A percentile compares a stretch with the other conserved stretches of the same genome.
These are phyloP conservation scores for Spatula clypeata DNA, from an alignment of 2,797 vertebrate species.

Conservation along the genomic window DNA sequence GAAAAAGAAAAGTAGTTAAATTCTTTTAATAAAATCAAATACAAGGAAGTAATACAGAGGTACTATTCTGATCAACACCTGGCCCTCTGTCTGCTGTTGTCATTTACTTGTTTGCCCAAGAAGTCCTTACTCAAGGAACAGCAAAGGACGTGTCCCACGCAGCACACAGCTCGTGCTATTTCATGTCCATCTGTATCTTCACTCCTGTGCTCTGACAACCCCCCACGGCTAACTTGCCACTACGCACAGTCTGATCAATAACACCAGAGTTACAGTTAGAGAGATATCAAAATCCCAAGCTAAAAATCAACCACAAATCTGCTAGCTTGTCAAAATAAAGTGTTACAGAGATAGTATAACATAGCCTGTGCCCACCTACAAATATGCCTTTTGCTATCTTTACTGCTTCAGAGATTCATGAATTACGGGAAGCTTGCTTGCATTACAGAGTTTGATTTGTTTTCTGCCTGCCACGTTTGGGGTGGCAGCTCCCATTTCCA, in stretches of 20 bases:
- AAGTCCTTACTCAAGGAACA: background rate
- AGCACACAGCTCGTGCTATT: background rate
- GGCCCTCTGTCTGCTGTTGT: background rate
- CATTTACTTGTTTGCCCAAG: background rate
- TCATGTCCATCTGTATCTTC: rapidly evolving
- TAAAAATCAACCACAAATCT: constrained; percentile 5
- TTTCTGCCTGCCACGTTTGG: constrained; percentile 25
- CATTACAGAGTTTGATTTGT: constrained; percentile 20
- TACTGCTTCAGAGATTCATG: constrained; percentile 13
- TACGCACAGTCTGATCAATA: background rate
- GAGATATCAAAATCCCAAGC: background rate
- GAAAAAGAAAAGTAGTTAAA: background rate
- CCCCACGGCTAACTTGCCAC: background rate
- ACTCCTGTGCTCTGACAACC: background rate
- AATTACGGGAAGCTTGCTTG: constrained; percentile 15
- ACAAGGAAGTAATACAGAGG: background rate
- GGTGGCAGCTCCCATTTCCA: background rate
- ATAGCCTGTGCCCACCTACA: background rate
- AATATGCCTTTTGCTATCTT: constrained; percentile 22
- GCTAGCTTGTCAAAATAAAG: constrained; percentile 34
- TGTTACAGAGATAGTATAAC: background rate
- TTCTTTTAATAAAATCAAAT: background rate
- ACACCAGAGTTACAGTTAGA: background rate
- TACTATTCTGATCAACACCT: background rate
- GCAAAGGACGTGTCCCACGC: rapidly evolving